A percentile compares a stretch with the other conserved stretches of the same genome.
Evolutionary conservation across 2,797 vertebrate species (phyloP).

Genomic region (Pteropus rufus): DNA sequence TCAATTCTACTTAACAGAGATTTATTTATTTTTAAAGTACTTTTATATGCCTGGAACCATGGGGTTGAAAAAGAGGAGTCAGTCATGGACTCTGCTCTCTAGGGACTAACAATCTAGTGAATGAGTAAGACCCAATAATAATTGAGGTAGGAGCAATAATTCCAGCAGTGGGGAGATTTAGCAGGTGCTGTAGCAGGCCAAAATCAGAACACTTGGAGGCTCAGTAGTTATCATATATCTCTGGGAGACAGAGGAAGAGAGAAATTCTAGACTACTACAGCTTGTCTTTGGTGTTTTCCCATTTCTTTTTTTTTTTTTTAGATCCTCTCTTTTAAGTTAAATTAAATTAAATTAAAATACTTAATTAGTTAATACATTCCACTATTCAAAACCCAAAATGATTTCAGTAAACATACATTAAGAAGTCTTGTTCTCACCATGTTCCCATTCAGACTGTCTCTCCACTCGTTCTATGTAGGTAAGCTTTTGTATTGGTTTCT

Average conservation of each 20-base stretch:
- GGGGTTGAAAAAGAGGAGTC: constrained; percentile 17
- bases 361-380: not conserved
- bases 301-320: not conserved
- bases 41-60: constrained; percentile 38
- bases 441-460: too few species aligned
- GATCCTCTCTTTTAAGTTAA: not conserved
- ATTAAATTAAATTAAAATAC: not conserved
- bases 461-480: not conserved
- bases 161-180: not conserved
- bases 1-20: constrained; percentile 63
- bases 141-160: accelerated
- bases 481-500: not conserved
- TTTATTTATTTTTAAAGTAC: constrained; percentile 63
- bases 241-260: not conserved
- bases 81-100: constrained; percentile 35
- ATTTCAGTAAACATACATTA: not conserved
- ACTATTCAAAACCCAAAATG: not conserved
- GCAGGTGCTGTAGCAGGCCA: not conserved
- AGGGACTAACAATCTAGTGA: constrained; percentile 18
- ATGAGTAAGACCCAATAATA: not conserved
- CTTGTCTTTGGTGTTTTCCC: not conserved
- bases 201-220: too few species aligned
- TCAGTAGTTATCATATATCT: not conserved
- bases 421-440: not conserved
- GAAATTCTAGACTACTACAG: not conserved